These are phyloP conservation scores for rabbit (Oryctolagus cuniculus) DNA, from an alignment of 2,113 vertebrate species.

Conservation along the genomic window mOryCun1.1 NC_091440.1:80292001-80292500, in stretches of 20 bases:
- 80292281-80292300: neutral
- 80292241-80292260: neutral
- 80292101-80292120: neutral
- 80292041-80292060: constrained; percentile 10
- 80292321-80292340: neutral
- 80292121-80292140: neutral
- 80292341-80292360: neutral
- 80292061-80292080: neutral
- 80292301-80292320: neutral
- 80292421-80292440: no score
- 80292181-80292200: neutral
- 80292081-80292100: neutral
- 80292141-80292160: neutral
- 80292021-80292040: constrained; percentile 15
- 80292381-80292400: neutral
- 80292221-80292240: neutral
- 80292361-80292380: neutral
- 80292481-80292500: neutral
- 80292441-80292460: no score
- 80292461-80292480: neutral
- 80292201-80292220: neutral
- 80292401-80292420: neutral
- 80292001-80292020: neutral
- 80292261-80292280: neutral
- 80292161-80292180: neutral